Evolutionary conservation across 1,140 invertebrate genomes (phyloP), one percentile per base, ranked within the genome.

Genomic region (Lepidotrigona ventralis): DNA sequence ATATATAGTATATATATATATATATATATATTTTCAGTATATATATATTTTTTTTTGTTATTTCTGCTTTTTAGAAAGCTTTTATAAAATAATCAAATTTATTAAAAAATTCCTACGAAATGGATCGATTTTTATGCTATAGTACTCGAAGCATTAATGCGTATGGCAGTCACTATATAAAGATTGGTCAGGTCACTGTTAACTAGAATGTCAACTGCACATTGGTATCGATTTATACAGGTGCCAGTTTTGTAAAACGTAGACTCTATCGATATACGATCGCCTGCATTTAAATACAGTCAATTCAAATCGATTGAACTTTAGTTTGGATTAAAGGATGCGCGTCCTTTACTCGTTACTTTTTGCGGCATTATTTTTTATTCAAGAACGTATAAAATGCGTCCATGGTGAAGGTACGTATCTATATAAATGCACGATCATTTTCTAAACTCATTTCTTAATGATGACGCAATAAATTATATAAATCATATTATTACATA

Each of bases 211-310:
- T 86, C 72, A 76, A 56, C 26, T 68, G 56, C 75, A 68, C 75
- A 81, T 78, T 63, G 86, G 79, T 89, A 90, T 89, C 84, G 88
- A 90, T 87, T 90, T 63, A 81, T 69, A 70, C 29, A 56, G 33
- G 51, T 74, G 68, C 68, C 12, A 79, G 80, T 85, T 75, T 72
- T 75, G 69, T 75, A 3, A 68, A 15, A 39, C 3, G 64, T 11
- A 15, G 63, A 39, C 3, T 26, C 1, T 21, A 17, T 53, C 29
- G 21, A 54, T 54, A 11, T 17, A 14, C 0, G 14, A 83, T 54
- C 33, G 21, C 63, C 33, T 74, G 17, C 53, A 74, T 53, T 17
- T 2, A 15, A 39, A 33, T 54, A 12, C 17, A 56, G 66, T 39
- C 23, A 5, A 58, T 11, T 39, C 17, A 70, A 46, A n/a, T n/a